Base-by-base conservation (phyloP, 2,888 invertebrate genomes). In the Napeogenes inachia region DNA sequence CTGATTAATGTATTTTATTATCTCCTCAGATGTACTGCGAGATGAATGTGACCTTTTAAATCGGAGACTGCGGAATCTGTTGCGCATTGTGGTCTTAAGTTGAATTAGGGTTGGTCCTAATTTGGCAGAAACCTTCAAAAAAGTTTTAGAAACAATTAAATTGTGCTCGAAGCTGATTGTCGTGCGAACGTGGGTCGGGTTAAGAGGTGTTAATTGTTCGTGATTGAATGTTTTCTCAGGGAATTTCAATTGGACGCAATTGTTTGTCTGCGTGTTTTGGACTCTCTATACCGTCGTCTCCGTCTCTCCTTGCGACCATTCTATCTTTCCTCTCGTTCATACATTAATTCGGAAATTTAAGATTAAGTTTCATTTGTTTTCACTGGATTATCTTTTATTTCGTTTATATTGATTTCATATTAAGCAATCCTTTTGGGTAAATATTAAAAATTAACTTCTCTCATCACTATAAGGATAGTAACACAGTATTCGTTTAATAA, bases 171-270 rank as follows among this genome's bases (percentile, higher is more conserved):
- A 64, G 68, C 68, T 86, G 85, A 91, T 91, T 89, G 87, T 77
- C 91, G 91, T 91, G 91, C 87, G 91, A 91, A 88, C 89, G 79
- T 57, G 73, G 82, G 82, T 73, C 87, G 91, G 91, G 91, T 91
- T 91, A 91, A 91, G 86, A 91, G 90, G 91, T 91, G 91, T 91
- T 91, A 91, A 91, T 91, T 91, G 91, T 84, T 79, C 81, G 87
- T 88, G 91, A 91, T 91, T 91, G 91, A 88, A 89, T 91, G 91
- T 90, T 90, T 89, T 90, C 89, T 87, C 87, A 87, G 89, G 87
- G 85, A 88, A 85, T 84, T 81, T 87, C 84, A 90, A 90, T 90
- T 90, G 89, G 76, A 84, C 81, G 81, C 88, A 90, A 89, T 90
- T 89, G 87, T 82, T 75, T 74, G 76, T 77, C 76, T 75, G 80